A percentile compares a stretch with the other conserved stretches of the same genome.
phyloP scores from a whole-genome alignment of 2,113 vertebrate species.

The Sakesphorus luctuosus region DNA sequence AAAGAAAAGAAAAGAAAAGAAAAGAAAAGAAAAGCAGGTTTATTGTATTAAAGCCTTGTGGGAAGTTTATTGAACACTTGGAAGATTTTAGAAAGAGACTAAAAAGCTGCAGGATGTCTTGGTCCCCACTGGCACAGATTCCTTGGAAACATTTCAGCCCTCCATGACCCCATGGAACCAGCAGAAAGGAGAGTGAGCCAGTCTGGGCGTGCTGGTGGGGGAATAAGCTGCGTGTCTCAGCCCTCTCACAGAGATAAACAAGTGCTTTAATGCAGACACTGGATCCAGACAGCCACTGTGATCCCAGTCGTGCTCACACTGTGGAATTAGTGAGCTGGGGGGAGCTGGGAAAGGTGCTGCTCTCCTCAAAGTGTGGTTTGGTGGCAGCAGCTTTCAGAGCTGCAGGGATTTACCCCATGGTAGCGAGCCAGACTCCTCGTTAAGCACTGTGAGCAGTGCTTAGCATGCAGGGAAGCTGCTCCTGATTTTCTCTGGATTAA shows the following conservation, averaged over 20 bases:
- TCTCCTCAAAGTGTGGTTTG: background rate
- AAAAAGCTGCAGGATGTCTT: background rate
- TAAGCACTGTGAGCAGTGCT: fast-evolving
- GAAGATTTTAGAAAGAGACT: background rate
- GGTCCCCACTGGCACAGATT: background rate
- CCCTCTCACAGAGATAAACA: background rate
- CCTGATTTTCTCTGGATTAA: constrained; percentile 33
- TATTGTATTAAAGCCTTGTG: background rate
- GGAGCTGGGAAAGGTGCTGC: background rate
- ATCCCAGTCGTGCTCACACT: fast-evolving
- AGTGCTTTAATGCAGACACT: background rate
- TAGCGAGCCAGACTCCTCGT: fast-evolving
- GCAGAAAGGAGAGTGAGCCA: background rate
- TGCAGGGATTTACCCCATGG: background rate
- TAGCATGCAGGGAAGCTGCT: background rate
- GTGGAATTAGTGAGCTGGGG: background rate
- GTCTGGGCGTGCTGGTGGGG: background rate
- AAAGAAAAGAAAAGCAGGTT: background rate
- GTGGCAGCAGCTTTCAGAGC: background rate
- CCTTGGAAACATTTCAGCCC: background rate
- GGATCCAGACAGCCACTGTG: background rate
- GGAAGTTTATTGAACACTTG: background rate
- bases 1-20: background rate
- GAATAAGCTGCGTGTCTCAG: background rate
- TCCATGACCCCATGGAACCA: background rate